These are phyloP conservation scores for Phyllotreta striolata DNA, from an alignment of 2,888 invertebrate genomes.

Conservation along the genomic window DNA sequence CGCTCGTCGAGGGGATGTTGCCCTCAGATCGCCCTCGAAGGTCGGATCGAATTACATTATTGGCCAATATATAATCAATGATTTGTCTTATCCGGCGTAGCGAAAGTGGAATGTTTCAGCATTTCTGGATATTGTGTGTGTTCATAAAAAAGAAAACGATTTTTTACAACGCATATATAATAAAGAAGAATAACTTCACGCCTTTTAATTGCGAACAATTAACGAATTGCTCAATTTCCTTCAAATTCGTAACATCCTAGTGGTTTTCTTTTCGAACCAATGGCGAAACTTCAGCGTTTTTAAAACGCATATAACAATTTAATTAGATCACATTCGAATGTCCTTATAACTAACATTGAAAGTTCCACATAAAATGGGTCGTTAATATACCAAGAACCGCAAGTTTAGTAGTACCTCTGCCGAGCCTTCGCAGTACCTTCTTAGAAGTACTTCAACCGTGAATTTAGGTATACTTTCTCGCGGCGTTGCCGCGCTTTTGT, in stretches of 20 bases:
- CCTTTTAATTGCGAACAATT: constrained; percentile 24
- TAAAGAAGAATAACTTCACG: constrained; percentile 17
- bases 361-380: not conserved
- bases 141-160: too few species aligned
- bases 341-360: too few species aligned
- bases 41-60: too few species aligned
- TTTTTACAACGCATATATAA: constrained; percentile 1
- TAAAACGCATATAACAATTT: too few species aligned
- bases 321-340: too few species aligned
- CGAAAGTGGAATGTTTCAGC: too few species aligned
- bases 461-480: constrained; percentile 54
- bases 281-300: not conserved
- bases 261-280: not conserved
- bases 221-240: constrained; percentile 26
- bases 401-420: constrained; percentile 13
- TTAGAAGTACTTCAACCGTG: constrained; percentile 50
- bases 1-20: too few species aligned
- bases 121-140: too few species aligned
- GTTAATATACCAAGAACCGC: not conserved
- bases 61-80: too few species aligned
- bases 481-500: constrained; percentile 51
- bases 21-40: too few species aligned
- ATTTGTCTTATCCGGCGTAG: too few species aligned
- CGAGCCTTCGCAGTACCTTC: constrained; percentile 46
- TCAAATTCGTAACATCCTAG: constrained; percentile 9